These are phyloP conservation scores for Pogonocichla stellata DNA, from an alignment of 2,113 vertebrate species.

Conservation along the genomic window DNA sequence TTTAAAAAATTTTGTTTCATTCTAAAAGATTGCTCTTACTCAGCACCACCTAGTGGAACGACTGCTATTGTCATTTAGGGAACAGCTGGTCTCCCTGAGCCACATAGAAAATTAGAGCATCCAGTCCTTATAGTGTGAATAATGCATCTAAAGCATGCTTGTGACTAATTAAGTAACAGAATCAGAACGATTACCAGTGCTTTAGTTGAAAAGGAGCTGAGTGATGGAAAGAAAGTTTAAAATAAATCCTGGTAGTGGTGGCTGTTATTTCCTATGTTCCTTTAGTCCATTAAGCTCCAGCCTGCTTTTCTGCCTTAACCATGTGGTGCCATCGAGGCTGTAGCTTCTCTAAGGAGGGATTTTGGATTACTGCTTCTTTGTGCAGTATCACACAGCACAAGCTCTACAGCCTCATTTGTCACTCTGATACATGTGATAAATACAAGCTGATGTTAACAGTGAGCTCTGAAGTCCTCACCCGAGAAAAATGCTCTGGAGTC, in stretches of 20 bases:
- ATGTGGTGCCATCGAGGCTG: background rate
- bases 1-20: background rate
- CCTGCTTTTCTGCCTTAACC: background rate
- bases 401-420: background rate
- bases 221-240: background rate
- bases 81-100: background rate
- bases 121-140: background rate
- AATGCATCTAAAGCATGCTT: background rate
- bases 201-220: background rate
- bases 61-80: background rate
- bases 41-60: slow-evolving; percentile 77
- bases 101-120: background rate
- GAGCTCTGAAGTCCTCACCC: background rate
- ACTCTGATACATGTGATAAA: background rate
- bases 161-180: background rate
- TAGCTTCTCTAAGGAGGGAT: background rate
- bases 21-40: slow-evolving; percentile 27
- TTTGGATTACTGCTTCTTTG: background rate
- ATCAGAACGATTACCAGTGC: background rate
- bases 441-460: background rate
- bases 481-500: background rate
- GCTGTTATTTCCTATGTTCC: background rate
- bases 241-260: fast-evolving
- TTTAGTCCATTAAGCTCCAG: background rate
- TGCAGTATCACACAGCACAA: background rate